Percentiles rank a stretch among this genome's conserved stretches.
phyloP scores from a whole-genome alignment of 2,888 invertebrate genomes.

The Thelaira solivaga region DNA sequence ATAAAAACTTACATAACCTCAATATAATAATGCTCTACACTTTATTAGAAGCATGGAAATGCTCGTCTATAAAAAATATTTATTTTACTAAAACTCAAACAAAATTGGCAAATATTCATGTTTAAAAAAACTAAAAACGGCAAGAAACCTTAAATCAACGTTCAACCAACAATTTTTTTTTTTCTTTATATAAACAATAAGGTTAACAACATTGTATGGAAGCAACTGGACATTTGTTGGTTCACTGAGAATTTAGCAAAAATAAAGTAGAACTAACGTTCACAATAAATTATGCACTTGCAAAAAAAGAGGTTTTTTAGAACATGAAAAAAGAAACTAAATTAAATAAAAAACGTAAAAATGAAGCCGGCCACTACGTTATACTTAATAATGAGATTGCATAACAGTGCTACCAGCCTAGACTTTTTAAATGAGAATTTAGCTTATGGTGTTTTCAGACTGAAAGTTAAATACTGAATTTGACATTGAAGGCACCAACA shows the following conservation, averaged over 20 bases:
- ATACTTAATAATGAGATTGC: background rate
- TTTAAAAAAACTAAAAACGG: background rate
- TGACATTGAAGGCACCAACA: too few species aligned
- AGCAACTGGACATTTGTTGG: slow-evolving; percentile 7
- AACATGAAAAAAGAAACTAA: background rate
- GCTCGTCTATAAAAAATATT: slow-evolving; percentile 26
- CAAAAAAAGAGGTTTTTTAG: background rate
- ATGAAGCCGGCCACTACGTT: too few species aligned
- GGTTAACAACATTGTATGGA: background rate
- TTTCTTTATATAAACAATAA: background rate
- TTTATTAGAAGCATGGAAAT: slow-evolving; percentile 16
- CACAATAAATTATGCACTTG: slow-evolving; percentile 33
- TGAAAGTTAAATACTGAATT: too few species aligned
- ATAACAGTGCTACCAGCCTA: too few species aligned
- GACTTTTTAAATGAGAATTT: too few species aligned
- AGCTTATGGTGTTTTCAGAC: too few species aligned
- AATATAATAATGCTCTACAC: slow-evolving; percentile 12
- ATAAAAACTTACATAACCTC: background rate
- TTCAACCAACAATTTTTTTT: background rate
- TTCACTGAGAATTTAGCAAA: background rate
- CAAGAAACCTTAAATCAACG: slow-evolving; percentile 6
- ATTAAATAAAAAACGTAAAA: too few species aligned
- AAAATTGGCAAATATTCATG: slow-evolving; percentile 32
- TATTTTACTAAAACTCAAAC: background rate
- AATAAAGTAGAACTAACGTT: background rate